Percentiles rank a stretch among this genome's conserved stretches.
Evolutionary conservation across 2,113 vertebrate genomes (phyloP).

Genomic region (Elaphurus davidianus): DNA sequence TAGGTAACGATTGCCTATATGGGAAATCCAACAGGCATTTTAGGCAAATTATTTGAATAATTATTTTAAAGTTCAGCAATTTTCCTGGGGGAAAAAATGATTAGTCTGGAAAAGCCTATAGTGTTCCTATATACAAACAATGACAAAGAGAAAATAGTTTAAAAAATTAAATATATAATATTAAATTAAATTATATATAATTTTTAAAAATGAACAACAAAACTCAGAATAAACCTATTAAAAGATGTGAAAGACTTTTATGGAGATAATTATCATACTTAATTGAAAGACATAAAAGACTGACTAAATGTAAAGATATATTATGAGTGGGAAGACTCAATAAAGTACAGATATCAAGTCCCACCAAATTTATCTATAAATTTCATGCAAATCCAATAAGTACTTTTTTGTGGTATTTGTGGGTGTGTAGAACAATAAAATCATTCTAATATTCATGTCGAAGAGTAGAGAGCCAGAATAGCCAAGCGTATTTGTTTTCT

Average conservation of each 20-base stretch:
- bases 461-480: background rate
- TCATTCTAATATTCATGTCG: background rate
- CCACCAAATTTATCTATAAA: background rate
- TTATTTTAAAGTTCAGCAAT: background rate
- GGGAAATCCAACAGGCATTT: background rate
- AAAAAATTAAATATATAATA: background rate
- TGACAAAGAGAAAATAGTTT: background rate
- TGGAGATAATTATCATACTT: background rate
- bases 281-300: background rate
- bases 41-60: background rate
- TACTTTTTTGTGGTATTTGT: background rate
- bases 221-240: background rate
- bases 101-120: background rate
- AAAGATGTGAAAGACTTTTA: background rate
- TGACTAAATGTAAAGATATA: background rate
- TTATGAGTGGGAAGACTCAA: background rate
- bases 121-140: background rate
- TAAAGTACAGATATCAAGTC: background rate
- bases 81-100: background rate
- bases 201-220: background rate
- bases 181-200: background rate
- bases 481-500: background rate
- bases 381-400: background rate
- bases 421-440: background rate
- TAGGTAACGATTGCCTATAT: background rate